Evolutionary conservation across 2,113 vertebrate species (phyloP).

Genomic region (Rhadina sibilatrix): DNA sequence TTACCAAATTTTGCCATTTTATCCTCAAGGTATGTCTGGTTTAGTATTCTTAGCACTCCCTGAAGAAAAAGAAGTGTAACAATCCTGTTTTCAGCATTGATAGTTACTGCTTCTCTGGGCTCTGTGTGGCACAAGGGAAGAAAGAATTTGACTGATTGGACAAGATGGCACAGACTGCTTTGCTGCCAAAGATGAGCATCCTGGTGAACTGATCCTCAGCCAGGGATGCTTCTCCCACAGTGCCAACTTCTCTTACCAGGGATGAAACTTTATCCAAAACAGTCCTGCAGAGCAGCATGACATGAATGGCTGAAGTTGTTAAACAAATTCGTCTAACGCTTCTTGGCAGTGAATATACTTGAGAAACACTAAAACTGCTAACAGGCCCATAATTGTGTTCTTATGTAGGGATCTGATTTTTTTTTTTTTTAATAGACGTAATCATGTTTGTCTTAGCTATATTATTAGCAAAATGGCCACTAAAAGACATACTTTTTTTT

Average conservation of each 20-base stretch:
- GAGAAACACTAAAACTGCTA: constrained; percentile 20
- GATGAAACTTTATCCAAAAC: not conserved
- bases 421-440: not conserved
- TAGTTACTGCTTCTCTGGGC: not conserved
- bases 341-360: not conserved
- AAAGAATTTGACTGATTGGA: not conserved
- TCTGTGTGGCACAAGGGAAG: not conserved
- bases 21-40: not conserved
- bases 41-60: not conserved
- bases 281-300: not conserved
- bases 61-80: not conserved
- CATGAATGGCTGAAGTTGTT: not conserved
- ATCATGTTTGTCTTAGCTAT: not conserved
- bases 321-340: constrained; percentile 1
- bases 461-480: not conserved
- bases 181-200: not conserved
- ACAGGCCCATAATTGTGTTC: not conserved
- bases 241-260: not conserved
- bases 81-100: not conserved
- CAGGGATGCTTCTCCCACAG: not conserved
- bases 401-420: not conserved
- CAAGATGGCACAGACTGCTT: not conserved
- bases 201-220: not conserved
- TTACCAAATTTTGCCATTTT: not conserved
- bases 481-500: not conserved